Conservation (phyloP, 92 coral and sea anemone species). For the Muricea muricata region DNA sequence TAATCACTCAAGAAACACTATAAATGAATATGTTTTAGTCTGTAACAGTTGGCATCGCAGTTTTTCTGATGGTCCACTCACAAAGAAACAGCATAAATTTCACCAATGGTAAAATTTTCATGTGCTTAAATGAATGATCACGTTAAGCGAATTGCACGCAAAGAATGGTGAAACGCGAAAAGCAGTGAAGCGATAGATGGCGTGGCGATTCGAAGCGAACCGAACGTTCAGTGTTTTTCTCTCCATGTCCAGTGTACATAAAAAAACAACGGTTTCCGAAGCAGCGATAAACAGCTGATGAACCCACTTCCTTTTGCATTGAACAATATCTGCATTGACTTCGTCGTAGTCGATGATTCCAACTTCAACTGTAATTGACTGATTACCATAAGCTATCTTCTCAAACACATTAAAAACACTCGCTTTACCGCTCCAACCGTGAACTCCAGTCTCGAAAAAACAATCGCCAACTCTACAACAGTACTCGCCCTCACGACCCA, state of each 20-base stretch:
- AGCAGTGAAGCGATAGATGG: neutral
- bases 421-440: slow-evolving; percentile 10
- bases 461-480: slow-evolving; percentile 6
- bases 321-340: neutral
- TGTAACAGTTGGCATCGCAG: too few relatives aligned
- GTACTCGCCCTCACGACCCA: neutral
- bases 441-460: slow-evolving; percentile 10
- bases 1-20: too few relatives aligned
- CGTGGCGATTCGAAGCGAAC: neutral
- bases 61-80: too few relatives aligned
- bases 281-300: neutral
- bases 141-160: neutral
- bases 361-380: neutral
- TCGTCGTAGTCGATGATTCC: slow-evolving; percentile 22
- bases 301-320: neutral
- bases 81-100: too few relatives aligned
- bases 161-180: neutral
- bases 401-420: neutral
- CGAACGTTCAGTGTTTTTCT: neutral
- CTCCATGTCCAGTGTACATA: neutral
- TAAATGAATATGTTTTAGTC: too few relatives aligned
- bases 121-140: neutral
- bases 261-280: neutral
- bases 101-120: too few relatives aligned
- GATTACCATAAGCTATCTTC: neutral